phyloP scores from a whole-genome alignment of 2,113 vertebrate species.

The Polypterus senegalus region DNA sequence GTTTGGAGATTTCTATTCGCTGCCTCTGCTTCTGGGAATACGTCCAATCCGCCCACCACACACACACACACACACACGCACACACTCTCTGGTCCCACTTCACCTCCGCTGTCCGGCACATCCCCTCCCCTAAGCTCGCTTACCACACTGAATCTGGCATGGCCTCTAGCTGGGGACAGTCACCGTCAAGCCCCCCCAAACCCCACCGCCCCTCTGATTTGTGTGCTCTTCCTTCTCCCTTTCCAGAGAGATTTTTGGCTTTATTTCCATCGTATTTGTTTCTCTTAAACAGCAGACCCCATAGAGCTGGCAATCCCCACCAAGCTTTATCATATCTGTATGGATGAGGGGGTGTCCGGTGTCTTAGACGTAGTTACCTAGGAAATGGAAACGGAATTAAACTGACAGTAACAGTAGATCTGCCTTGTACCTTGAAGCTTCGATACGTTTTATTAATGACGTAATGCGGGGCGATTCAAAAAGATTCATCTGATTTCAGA shows the following conservation, averaged over 20 bases:
- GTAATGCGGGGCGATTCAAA: too few relatives aligned
- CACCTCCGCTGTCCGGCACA: not conserved
- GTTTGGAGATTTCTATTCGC: constrained; percentile 16
- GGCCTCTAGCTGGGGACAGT: constrained; percentile 24
- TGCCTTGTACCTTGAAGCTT: not conserved
- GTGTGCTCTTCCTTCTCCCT: constrained; percentile 32
- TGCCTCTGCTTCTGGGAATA: constrained; percentile 17
- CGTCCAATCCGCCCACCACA: constrained; percentile 10
- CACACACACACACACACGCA: too few relatives aligned
- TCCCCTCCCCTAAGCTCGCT: constrained; percentile 3
- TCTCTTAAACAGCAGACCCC: constrained; percentile 19
- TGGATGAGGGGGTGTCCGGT: constrained; percentile 22
- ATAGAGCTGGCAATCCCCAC: constrained; percentile 16
- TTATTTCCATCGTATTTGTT: constrained; percentile 26
- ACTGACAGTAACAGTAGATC: not conserved
- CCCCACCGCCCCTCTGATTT: constrained; percentile 18
- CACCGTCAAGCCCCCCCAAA: constrained; percentile 44
- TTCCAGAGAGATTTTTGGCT: constrained; percentile 25
- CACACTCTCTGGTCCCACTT: not conserved
- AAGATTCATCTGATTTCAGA: too few relatives aligned
- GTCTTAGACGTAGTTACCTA: constrained; percentile 43
- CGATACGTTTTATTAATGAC: too few relatives aligned
- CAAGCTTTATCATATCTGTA: constrained; percentile 22
- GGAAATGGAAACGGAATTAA: constrained; percentile 35
- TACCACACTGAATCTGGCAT: constrained; percentile 26